Evolutionary conservation across 2,113 vertebrate species (phyloP), one percentile per base, ranked within the genome.

Genomic region (Corvus moneduloides): DNA sequence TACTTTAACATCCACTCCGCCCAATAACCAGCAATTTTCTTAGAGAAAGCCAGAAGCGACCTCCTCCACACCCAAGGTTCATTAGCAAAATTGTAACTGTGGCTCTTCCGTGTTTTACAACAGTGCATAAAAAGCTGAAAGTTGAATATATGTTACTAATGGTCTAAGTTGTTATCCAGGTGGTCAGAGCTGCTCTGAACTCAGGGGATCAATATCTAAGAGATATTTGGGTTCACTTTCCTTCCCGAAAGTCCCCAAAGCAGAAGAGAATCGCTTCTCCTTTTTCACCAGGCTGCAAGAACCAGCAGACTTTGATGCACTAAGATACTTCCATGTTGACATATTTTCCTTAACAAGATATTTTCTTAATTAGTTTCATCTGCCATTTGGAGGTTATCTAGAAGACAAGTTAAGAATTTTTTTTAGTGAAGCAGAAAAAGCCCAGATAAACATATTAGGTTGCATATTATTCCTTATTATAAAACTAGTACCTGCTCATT

Each of bases 341-440:
- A 94, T 87, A 92, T 84, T 95, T 82, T 93, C 96, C 89, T 87
- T 89, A 97, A 93, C 61, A 54, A 93, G 33, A 68, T 32, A 84
- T 9, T 68, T 89, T 62, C 95, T 93, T 95, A 96, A 96, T 95
- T 94, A 86, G 85, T 79, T 88, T 67, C 19, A 21, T 86, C 83
- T 94, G 37, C 76, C 75, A 94, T 83, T 63, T 95, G 75, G 88
- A 95, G 41, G 72, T 84, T 93, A 95, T 52, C 58, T 87, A 68
- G 85, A 82, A 90, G 67, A 82, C 48, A 80, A 11, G 13, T 35
- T 71, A 84, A 63, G 55, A 48, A 86, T 52, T 59, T 84, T 84
- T 64, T 84, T 85, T 54, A 93, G 62, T 64, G 90, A 95, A 95
- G 93, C 93, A 97, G 79, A 83, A 89, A 89, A 96, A 89, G 10